These are phyloP conservation scores for Mesoclemmys tuberculata DNA, from an alignment of 2,113 vertebrate genomes.

Conservation along the genomic window DNA sequence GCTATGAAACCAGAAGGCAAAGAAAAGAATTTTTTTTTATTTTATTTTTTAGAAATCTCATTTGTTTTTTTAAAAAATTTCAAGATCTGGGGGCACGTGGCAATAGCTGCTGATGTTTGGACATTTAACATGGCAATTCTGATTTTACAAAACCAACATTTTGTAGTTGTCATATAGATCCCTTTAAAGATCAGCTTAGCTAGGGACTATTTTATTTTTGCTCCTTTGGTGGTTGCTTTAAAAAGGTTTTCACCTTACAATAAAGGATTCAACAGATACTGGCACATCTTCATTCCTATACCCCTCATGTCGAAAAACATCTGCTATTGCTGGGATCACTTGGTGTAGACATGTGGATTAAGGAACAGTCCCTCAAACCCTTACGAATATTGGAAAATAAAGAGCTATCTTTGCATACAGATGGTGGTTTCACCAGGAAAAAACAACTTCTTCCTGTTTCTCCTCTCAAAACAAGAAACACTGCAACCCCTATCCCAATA, in stretches of 20 bases:
- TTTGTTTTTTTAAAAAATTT: background rate
- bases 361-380: slow-evolving; percentile 11
- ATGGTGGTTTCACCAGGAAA: background rate
- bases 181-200: background rate
- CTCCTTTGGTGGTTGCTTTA: background rate
- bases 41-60: background rate
- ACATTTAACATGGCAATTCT: background rate
- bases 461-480: slow-evolving; percentile 18
- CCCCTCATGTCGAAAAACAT: slow-evolving; percentile 5
- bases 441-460: background rate
- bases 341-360: slow-evolving; percentile 10
- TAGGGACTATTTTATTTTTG: background rate
- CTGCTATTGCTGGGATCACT: background rate
- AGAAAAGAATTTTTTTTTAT: background rate
- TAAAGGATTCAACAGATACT: slow-evolving; percentile 12
- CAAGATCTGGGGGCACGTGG: background rate
- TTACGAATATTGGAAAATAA: background rate
- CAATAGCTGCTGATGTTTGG: background rate
- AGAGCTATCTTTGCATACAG: background rate
- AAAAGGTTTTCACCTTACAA: background rate
- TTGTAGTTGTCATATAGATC: background rate
- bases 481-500: slow-evolving; percentile 18
- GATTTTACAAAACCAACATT: background rate
- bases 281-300: background rate
- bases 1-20: background rate